Percentiles rank a stretch among this genome's conserved stretches.
phyloP scores from a whole-genome alignment of 2,797 vertebrate genomes.

The Taeniopygia guttata region DNA sequence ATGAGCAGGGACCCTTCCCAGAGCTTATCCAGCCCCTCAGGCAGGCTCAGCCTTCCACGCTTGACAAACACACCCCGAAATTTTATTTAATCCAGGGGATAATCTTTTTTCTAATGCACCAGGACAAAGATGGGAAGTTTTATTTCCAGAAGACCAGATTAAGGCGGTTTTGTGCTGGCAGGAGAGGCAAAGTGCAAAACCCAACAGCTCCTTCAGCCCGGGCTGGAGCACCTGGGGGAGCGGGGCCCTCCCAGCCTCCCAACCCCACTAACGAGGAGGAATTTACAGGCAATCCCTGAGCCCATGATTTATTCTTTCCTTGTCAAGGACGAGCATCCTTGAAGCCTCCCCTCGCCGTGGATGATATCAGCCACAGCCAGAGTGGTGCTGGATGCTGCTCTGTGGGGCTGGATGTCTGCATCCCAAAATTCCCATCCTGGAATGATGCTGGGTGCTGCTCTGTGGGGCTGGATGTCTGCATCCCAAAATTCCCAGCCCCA shows the following conservation, averaged over 20 bases:
- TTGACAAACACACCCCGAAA: constrained; percentile 9
- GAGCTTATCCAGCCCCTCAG: not conserved
- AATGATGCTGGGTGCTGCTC: not conserved
- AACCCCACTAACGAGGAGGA: not conserved
- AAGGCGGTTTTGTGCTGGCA: not conserved
- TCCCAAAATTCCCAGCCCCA: not conserved
- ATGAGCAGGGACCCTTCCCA: not conserved
- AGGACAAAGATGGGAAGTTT: constrained; percentile 3
- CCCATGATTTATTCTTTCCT: constrained; percentile 20
- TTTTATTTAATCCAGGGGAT: constrained; percentile 19
- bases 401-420: rapidly evolving
- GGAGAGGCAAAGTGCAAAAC: not conserved
- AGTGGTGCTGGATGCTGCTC: rapidly evolving
- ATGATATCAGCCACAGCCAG: not conserved
- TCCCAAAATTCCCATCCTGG: not conserved
- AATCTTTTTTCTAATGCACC: not conserved
- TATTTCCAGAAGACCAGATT: not conserved
- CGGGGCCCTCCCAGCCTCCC: not conserved
- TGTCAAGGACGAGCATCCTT: constrained; percentile 49
- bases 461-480: rapidly evolving
- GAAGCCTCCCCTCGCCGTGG: not conserved
- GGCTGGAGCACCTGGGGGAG: not conserved
- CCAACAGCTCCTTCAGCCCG: not conserved
- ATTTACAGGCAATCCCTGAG: constrained; percentile 26
- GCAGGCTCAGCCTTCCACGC: not conserved